Evolutionary conservation across 2,888 invertebrate genomes (phyloP).

Genomic region (Sphaerophoria taeniata): DNA sequence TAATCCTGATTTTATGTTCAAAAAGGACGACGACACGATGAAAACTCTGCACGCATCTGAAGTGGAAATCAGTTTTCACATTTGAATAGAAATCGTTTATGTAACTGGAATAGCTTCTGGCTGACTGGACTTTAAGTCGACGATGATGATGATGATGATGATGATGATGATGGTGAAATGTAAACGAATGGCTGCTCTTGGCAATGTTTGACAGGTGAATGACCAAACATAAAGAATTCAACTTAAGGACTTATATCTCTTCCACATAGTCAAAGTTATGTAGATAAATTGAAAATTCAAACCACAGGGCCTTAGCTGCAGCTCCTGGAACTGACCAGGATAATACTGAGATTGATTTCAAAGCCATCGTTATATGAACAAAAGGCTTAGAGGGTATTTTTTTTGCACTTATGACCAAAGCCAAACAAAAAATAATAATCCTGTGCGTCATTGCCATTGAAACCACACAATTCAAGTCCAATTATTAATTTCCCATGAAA

Average conservation of each 20-base stretch:
- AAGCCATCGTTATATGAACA: neutral
- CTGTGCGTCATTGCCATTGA: neutral
- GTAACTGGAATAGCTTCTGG: constrained; percentile 30
- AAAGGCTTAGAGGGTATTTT: neutral
- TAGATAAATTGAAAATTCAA: constrained; percentile 28
- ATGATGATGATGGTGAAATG: constrained; percentile 20
- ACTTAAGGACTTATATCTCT: neutral
- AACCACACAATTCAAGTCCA: constrained; percentile 14
- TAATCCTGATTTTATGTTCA: constrained; percentile 48
- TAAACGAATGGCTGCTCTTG: constrained; percentile 6
- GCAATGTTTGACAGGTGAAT: constrained; percentile 37
- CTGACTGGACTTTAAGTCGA: constrained; percentile 29
- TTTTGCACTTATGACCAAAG: neutral
- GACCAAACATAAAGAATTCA: constrained; percentile 40
- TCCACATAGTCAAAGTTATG: constrained; percentile 8
- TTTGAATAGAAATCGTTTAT: constrained; percentile 32
- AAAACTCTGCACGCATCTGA: constrained; percentile 34
- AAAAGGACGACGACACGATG: constrained; percentile 21
- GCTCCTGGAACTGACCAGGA: neutral
- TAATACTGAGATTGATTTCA: constrained; percentile 10
- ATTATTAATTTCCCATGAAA: constrained; percentile 22
- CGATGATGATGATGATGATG: constrained; percentile 13
- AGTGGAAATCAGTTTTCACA: constrained; percentile 48
- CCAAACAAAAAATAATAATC: neutral
- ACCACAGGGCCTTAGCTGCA: neutral